Base-by-base conservation (phyloP, 2,888 invertebrate species). In the Drosophila paramelanica region DNA sequence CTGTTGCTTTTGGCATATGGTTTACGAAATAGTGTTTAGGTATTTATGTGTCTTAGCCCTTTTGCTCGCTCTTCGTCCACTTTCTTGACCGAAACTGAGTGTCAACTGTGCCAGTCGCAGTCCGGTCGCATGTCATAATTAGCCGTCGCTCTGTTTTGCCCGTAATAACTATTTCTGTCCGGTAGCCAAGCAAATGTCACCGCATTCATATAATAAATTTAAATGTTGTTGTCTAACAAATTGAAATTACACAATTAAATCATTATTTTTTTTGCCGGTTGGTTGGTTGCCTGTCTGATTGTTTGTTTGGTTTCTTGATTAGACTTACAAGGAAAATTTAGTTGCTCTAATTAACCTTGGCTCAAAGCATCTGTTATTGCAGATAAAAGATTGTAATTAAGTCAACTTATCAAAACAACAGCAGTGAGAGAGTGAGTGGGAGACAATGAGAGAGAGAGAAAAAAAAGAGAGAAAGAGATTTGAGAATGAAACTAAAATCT, bases 101-200 rank as follows among this genome's bases (percentile, higher is more conserved):
- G 43, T 11, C 43, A 45, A 31, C 45, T 55, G 33, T 55, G 55
- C 7, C 45, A 45, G 43, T 25, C 36, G 55, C 36, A 55, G 45
- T 55, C 36, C 25, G 36, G 45, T 52, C 49, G 43, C 56, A 27
- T 55, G 42, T 42, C 66, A 66, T 66, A 77, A 71, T 71, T 74
- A 60, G 45, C 66, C n/a, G 31, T 25, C 49, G 46, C 42, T 25
- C 55, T 38, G 25, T 42, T 25, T 23, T 46, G 57, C 8, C 51
- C 38, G 41, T 67, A 51, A 57, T 42, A 67, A 57, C 42, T 38
- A 31, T 53, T 33, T 43, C 42, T 41, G 23, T 36, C 11, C 49
- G 33, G 39, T 14, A 33, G 36, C 31, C 56, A 41, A 36, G 20
- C 38, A 49, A 59, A 68, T 55, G 62, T 56, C 72, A 64, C 31